Percentiles rank a stretch among this genome's conserved stretches.
Evolutionary conservation across 2,888 invertebrate species (phyloP).

Genomic region (Poecilobothrus nobilitatus): DNA sequence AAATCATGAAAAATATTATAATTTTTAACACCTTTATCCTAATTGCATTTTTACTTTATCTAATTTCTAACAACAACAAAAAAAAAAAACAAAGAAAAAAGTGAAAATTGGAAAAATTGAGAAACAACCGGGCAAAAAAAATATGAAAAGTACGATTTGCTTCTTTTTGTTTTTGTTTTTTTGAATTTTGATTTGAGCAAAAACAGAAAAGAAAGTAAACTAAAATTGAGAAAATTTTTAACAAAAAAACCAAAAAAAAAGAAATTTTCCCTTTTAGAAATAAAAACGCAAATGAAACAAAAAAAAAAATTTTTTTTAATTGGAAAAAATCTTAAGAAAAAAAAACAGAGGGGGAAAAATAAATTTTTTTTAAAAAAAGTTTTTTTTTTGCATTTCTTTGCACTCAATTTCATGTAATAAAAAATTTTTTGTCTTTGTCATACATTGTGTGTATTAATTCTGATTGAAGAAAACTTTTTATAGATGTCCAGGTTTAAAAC

Average conservation of each 20-base stretch:
- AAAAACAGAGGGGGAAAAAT: background rate
- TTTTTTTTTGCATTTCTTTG: background rate
- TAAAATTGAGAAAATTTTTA: background rate
- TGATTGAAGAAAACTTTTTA: too few species aligned
- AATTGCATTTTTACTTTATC: conserved; percentile 1
- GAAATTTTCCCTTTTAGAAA: too few species aligned
- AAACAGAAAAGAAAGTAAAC: background rate
- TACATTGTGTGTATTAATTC: too few species aligned
- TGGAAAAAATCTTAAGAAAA: background rate
- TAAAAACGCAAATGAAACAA: background rate
- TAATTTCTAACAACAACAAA: background rate
- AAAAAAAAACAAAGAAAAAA: too few species aligned
- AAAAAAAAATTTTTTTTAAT: background rate
- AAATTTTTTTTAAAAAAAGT: background rate
- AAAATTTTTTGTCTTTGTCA: background rate
- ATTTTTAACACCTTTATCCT: conserved; percentile 1
- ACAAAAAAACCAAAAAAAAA: background rate
- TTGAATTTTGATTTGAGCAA: too few species aligned
- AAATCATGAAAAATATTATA: background rate
- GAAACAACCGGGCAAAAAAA: too few species aligned
- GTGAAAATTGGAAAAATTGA: too few species aligned
- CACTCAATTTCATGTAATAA: background rate
- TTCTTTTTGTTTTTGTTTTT: too few species aligned
- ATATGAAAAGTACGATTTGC: too few species aligned
- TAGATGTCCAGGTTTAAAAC: too few species aligned